Conservation (phyloP, 2,797 vertebrate genomes). For the Monodelphis domestica region DNA sequence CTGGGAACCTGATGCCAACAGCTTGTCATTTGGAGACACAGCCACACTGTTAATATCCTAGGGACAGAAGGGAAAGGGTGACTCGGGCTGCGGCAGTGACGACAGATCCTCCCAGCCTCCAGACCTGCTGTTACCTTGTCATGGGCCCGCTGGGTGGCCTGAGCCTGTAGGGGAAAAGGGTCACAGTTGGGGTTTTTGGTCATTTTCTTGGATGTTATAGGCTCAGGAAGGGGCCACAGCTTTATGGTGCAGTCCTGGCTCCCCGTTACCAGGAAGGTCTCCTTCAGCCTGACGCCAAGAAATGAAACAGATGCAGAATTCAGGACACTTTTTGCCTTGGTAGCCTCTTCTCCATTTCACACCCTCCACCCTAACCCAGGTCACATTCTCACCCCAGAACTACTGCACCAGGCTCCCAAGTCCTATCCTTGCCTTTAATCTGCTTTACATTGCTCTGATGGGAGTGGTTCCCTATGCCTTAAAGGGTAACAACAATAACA, state of each 20-base stretch:
- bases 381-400: background rate
- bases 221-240: constrained; percentile 92
- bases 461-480: background rate
- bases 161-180: constrained; percentile 83
- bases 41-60: constrained; percentile 96
- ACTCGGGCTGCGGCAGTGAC: background rate
- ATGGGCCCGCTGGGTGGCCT: constrained; percentile 91
- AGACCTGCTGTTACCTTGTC: constrained; percentile 87
- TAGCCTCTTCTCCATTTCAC: too few relatives aligned
- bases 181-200: constrained; percentile 18
- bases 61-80: background rate
- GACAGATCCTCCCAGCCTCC: background rate
- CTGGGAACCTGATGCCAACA: constrained; percentile 95
- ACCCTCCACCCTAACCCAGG: background rate
- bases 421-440: background rate
- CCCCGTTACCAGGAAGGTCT: constrained; percentile 92
- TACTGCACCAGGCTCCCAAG: fast-evolving
- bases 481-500: background rate
- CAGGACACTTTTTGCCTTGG: background rate
- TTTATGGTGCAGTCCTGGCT: constrained; percentile 98
- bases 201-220: constrained; percentile 74
- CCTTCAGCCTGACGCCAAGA: constrained; percentile 84
- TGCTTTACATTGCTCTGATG: background rate
- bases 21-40: constrained; percentile 95
- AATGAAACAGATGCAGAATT: background rate